phyloP scores from a whole-genome alignment of 2,888 invertebrate species.

The Oligia fasciuncula region DNA sequence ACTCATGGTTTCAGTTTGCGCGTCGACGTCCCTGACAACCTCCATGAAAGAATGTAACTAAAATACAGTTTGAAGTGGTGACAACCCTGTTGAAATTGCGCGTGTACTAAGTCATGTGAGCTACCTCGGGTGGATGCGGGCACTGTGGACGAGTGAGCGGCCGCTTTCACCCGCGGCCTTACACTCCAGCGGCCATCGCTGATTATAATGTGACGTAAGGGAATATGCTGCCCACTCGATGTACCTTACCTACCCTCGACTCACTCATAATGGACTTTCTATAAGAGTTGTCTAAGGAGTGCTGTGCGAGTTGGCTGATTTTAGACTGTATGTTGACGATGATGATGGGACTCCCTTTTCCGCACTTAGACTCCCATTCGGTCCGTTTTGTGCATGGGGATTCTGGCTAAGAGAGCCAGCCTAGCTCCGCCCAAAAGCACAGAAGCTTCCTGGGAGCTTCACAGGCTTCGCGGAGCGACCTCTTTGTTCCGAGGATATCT shows the following conservation, averaged over 20 bases:
- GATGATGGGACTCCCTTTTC: too few relatives aligned
- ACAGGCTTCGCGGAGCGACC: too few relatives aligned
- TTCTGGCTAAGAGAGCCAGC: too few relatives aligned
- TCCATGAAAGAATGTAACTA: neutral
- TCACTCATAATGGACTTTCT: conserved; percentile 11
- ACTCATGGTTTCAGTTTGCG: neutral
- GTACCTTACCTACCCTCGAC: conserved; percentile 37
- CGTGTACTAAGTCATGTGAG: conserved; percentile 67
- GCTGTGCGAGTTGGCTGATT: neutral
- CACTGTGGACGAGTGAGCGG: conserved; percentile 52
- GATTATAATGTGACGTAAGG: conserved; percentile 46
- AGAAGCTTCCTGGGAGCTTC: too few relatives aligned
- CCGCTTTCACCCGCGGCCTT: conserved; percentile 60
- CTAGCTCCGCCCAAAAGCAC: too few relatives aligned
- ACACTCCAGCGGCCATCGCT: conserved; percentile 54
- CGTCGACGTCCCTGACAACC: neutral
- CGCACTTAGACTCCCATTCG: too few relatives aligned
- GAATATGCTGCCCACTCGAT: conserved; percentile 23
- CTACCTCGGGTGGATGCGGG: conserved; percentile 68
- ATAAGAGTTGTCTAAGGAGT: conserved; percentile 1
- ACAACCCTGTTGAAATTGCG: conserved; percentile 64
- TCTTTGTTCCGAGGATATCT: too few relatives aligned
- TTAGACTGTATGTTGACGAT: neutral
- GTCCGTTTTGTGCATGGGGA: too few relatives aligned
- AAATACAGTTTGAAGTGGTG: neutral